These are phyloP conservation scores for Autographa pulchrina DNA, from an alignment of 2,888 invertebrate species.

Conservation along the genomic window DNA sequence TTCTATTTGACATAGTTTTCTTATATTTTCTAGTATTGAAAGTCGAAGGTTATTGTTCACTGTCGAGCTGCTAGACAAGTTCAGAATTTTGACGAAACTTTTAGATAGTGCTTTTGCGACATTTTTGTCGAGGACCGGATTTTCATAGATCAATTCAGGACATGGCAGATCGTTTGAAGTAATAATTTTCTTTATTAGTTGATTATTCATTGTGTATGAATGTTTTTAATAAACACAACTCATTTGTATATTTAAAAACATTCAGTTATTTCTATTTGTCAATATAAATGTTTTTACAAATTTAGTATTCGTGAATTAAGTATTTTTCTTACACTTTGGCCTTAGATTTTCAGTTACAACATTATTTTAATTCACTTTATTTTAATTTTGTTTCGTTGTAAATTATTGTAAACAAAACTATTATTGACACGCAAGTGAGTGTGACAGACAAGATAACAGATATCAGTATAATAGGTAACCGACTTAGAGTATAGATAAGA, in stretches of 20 bases:
- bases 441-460: no score
- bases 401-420: no score
- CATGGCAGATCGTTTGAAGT: constrained; percentile 69
- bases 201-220: constrained; percentile 69
- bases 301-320: no score
- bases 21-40: constrained; percentile 76
- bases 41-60: constrained; percentile 73
- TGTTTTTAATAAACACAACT: not conserved
- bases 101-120: constrained; percentile 76
- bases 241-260: not conserved
- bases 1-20: constrained; percentile 75
- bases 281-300: not conserved
- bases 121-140: constrained; percentile 78
- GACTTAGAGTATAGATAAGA: no score
- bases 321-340: no score
- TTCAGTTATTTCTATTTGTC: no score
- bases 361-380: no score
- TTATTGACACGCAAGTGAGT: no score
- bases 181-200: constrained; percentile 78
- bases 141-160: constrained; percentile 74
- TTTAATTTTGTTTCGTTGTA: no score
- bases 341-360: no score
- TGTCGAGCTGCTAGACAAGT: constrained; percentile 69
- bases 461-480: no score
- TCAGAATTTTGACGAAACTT: constrained; percentile 79